A percentile compares a stretch with the other conserved stretches of the same genome.
These are phyloP conservation scores for Xylota sylvarum DNA, from an alignment of 2,888 invertebrate species.

Conservation along the genomic window DNA sequence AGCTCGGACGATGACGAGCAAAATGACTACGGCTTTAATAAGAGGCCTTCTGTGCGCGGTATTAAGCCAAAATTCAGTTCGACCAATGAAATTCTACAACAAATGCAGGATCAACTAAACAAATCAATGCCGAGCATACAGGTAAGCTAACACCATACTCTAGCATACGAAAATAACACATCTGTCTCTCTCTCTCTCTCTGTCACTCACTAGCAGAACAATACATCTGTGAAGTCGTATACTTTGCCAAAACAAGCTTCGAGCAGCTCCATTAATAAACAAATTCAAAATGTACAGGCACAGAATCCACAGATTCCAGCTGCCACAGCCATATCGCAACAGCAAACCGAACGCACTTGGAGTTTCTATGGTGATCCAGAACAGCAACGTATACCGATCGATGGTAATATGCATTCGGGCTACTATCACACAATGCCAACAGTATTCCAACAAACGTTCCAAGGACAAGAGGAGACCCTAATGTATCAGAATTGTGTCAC, in stretches of 20 bases:
- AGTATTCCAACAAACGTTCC: slow-evolving; percentile 84
- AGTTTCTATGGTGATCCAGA: slow-evolving; percentile 83
- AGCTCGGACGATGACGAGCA: slow-evolving; percentile 90
- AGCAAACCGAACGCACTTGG: slow-evolving; percentile 84
- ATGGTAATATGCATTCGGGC: slow-evolving; percentile 81
- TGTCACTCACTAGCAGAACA: slow-evolving; percentile 59
- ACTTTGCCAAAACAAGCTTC: slow-evolving; percentile 82
- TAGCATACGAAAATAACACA: too few species aligned
- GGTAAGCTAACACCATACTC: slow-evolving; percentile 48
- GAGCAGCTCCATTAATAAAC: slow-evolving; percentile 79
- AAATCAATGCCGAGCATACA: slow-evolving; percentile 82
- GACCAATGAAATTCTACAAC: slow-evolving; percentile 92
- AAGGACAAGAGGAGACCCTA: slow-evolving; percentile 83
- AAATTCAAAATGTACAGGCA: slow-evolving; percentile 81
- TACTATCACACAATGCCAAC: slow-evolving; percentile 84
- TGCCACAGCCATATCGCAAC: slow-evolving; percentile 82
- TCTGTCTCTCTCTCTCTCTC: not conserved
- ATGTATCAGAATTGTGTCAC: slow-evolving; percentile 84
- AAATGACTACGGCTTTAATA: slow-evolving; percentile 95
- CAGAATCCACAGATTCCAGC: slow-evolving; percentile 81
- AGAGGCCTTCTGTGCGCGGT: slow-evolving; percentile 94
- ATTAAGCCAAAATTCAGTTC: slow-evolving; percentile 95
- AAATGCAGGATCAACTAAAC: slow-evolving; percentile 90
- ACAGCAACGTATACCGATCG: slow-evolving; percentile 82
- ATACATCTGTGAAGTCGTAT: slow-evolving; percentile 81